Evolutionary conservation across 2,797 vertebrate species (phyloP).

Genomic region (Molossus alvarezi): DNA sequence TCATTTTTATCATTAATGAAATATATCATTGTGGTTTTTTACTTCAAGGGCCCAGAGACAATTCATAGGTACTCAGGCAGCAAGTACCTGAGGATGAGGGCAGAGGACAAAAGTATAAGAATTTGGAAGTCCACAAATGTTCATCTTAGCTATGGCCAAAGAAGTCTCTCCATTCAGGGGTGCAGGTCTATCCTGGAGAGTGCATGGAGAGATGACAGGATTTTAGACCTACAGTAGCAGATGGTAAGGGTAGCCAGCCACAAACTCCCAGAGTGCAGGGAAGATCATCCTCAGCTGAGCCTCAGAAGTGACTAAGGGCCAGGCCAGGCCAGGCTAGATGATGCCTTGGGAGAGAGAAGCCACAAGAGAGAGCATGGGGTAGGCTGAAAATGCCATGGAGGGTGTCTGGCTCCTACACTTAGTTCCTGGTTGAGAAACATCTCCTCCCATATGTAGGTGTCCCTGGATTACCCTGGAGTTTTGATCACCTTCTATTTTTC

Average conservation of each 20-base stretch:
- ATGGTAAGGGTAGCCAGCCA: neutral
- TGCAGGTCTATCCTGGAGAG: neutral
- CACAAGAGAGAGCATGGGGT: neutral
- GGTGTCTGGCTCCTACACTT: neutral
- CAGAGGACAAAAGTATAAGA: neutral
- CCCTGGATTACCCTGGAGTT: neutral
- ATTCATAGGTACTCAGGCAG: constrained; percentile 12
- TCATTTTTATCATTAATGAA: constrained; percentile 51
- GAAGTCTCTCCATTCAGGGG: neutral
- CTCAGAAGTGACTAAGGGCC: constrained; percentile 17
- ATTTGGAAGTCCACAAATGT: neutral
- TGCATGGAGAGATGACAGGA: neutral
- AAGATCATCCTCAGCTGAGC: neutral
- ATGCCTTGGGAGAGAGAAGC: neutral
- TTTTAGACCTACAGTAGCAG: neutral
- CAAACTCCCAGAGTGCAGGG: neutral
- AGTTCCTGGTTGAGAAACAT: neutral
- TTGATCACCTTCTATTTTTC: neutral
- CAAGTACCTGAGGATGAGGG: constrained; percentile 5
- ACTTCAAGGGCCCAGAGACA: constrained; percentile 16
- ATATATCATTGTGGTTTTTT: neutral
- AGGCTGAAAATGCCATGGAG: neutral
- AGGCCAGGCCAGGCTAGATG: constrained; percentile 1
- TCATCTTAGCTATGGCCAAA: constrained; percentile 22
- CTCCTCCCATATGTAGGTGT: neutral